phyloP scores from a whole-genome alignment of 2,888 invertebrate species.

The Pristionchus japonicus region DNA sequence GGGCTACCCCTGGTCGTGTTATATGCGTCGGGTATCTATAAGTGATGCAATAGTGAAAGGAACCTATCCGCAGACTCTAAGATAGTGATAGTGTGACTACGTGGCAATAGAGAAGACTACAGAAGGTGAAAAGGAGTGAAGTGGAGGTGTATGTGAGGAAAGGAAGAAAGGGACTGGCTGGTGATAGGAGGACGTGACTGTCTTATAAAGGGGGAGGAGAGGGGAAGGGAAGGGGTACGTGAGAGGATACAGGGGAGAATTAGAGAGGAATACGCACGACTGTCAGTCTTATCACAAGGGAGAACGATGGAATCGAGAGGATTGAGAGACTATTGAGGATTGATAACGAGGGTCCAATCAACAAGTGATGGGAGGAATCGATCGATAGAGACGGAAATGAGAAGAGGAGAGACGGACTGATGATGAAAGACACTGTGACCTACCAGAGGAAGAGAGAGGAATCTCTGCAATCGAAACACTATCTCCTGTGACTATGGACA shows the following conservation, averaged over 20 bases:
- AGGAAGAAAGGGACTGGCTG: background rate
- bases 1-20: too few relatives aligned
- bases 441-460: background rate
- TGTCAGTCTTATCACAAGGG: conserved; percentile 2
- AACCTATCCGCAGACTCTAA: too few relatives aligned
- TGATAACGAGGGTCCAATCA: background rate
- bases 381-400: background rate
- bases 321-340: background rate
- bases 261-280: background rate
- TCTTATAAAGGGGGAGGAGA: background rate
- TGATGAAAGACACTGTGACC: background rate
- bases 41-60: too few relatives aligned
- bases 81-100: too few relatives aligned
- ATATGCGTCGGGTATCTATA: too few relatives aligned
- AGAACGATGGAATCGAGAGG: conserved; percentile 3
- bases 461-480: background rate
- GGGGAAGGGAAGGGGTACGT: conserved; percentile 2
- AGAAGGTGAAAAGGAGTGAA: background rate
- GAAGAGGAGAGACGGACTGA: background rate
- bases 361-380: background rate
- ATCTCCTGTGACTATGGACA: background rate
- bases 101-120: background rate
- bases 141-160: background rate
- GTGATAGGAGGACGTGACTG: conserved; percentile 39
- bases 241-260: background rate